These are phyloP conservation scores for Eulemur rufifrons DNA, from an alignment of 2,113 vertebrate genomes.

Conservation along the genomic window DNA sequence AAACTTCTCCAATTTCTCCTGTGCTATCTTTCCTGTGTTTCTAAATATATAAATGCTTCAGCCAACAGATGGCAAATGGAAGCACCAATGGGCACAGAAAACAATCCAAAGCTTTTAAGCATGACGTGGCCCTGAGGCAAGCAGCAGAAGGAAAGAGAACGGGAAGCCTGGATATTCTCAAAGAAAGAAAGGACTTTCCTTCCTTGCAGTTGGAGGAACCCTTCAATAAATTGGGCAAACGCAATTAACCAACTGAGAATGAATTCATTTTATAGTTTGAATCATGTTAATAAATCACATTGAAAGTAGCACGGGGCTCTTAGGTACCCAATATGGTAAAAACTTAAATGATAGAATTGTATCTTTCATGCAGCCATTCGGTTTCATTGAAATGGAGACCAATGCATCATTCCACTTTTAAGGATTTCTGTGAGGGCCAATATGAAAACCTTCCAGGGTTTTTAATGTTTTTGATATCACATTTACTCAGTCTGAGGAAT, in stretches of 20 bases:
- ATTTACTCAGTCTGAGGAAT: background rate
- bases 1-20: background rate
- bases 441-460: background rate
- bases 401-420: background rate
- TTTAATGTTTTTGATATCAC: background rate
- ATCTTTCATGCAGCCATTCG: background rate
- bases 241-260: slow-evolving; percentile 32
- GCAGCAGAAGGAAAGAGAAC: slow-evolving; percentile 36
- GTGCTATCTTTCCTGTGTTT: background rate
- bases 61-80: slow-evolving; percentile 69
- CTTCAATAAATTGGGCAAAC: background rate
- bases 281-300: background rate
- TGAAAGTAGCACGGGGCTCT: background rate
- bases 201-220: background rate
- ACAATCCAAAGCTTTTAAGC: slow-evolving; percentile 62
- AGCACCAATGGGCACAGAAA: slow-evolving; percentile 59
- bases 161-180: background rate
- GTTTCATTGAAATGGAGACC: background rate
- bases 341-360: background rate
- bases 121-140: slow-evolving; percentile 45
- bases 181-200: slow-evolving; percentile 15
- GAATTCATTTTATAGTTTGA: slow-evolving; percentile 31
- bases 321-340: background rate
- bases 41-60: slow-evolving; percentile 42
- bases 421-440: background rate